Percentiles rank a stretch among this genome's conserved stretches.
Conservation (phyloP, 92 coral and sea anemone genomes). For the Zoanthus solanderi region DNA sequence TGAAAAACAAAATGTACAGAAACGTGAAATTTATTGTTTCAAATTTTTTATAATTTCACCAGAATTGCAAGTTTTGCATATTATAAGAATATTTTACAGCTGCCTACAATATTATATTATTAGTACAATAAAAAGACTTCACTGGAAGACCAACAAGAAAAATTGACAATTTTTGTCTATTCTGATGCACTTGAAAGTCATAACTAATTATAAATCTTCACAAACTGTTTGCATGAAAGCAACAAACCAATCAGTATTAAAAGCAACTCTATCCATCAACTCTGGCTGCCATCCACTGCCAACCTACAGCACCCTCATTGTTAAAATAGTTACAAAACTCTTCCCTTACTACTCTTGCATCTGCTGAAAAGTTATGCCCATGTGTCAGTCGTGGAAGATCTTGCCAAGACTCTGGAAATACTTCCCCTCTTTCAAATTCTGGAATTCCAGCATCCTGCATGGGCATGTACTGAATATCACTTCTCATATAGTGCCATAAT, state of each 20-base stretch:
- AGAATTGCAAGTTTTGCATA: too few relatives aligned
- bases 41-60: too few relatives aligned
- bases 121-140: too few relatives aligned
- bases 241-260: background rate
- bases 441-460: constrained; percentile 11
- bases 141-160: too few relatives aligned
- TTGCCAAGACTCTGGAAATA: constrained; percentile 22
- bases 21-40: too few relatives aligned
- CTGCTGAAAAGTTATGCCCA: constrained; percentile 42
- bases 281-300: constrained; percentile 48
- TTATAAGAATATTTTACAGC: too few relatives aligned
- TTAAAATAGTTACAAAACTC: constrained; percentile 54
- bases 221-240: background rate
- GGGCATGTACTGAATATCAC: constrained; percentile 30
- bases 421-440: constrained; percentile 32
- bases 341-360: constrained; percentile 47
- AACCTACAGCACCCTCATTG: constrained; percentile 42
- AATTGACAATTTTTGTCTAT: too few relatives aligned
- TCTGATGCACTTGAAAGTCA: too few relatives aligned
- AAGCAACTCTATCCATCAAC: background rate
- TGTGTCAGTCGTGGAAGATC: constrained; percentile 4
- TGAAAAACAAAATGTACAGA: background rate
- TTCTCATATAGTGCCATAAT: constrained; percentile 51
- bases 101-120: too few relatives aligned
- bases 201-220: too few relatives aligned